Evolutionary conservation across 37 sponge, comb jelly and placozoan genomes (phyloP), one percentile per base, ranked within the genome.

Genomic region (Ianthella basta): DNA sequence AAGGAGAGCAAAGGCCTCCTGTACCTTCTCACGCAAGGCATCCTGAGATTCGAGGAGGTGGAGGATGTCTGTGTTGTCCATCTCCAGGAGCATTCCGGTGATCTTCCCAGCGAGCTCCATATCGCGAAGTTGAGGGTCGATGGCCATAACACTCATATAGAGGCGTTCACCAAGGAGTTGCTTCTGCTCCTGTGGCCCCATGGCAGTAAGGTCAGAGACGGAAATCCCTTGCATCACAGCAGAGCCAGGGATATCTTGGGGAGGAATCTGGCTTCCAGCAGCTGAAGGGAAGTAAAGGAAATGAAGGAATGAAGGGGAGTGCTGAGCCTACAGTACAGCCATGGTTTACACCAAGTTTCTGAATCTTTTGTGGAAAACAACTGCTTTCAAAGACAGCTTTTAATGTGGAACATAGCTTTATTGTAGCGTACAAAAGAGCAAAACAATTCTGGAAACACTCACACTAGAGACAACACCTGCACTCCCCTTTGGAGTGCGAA

Each of bases 51-150:
- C 99, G 83, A 99, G 80, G 89, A 99, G 90, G 87, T 94, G 98
- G 32, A 99, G 86, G 68, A 99, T 83, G 84, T 99, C 97, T 72
- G 92, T 83, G 86, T 92, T 96, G 57, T 96, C 97, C 89, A 99
- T 92, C 87, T 99, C 99, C 89, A 99, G 66, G 72, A 99, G 77
- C 99, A 99, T 99, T 21, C 96, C 98, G 39, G 99, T 99, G 78
- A 99, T 97, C 85, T 97, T 99, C 23, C 96, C 96, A 67, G 99
- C 92, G 57, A 88, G 86, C 21, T 99, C 96, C 37, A 36, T 24
- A 10, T 40, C 40, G 54, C 40, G 33, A 4, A 75, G 54, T 50
- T n/a, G 78, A 59, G 93, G 88, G 40, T 94, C 87, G 34, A 86
- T 79, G 14, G 54, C 4, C 54, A 73, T 83, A 60, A 98, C 93